Evolutionary conservation across 2,888 invertebrate genomes (phyloP).

Genomic region (Yponomeuta sedellus): DNA sequence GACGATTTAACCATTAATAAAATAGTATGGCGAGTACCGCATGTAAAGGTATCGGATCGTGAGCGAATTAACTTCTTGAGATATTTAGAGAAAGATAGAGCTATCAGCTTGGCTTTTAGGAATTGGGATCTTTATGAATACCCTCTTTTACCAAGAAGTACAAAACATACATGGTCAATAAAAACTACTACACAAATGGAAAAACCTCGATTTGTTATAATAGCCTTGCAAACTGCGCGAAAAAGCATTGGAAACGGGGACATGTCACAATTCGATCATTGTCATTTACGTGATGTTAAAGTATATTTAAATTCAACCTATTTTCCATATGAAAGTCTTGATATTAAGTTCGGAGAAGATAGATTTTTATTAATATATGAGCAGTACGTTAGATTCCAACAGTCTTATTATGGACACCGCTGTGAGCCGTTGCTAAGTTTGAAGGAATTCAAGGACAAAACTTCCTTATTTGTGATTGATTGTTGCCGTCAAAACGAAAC

Average conservation of each 20-base stretch:
- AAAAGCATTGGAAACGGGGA: conserved; percentile 31
- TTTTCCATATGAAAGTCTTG: conserved; percentile 18
- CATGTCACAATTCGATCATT: conserved; percentile 28
- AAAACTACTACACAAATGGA: conserved; percentile 38
- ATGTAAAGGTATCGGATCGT: conserved; percentile 23
- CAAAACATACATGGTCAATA: conserved; percentile 36
- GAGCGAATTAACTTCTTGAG: conserved; percentile 19
- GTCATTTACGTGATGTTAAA: conserved; percentile 21
- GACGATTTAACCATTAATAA: conserved; percentile 20
- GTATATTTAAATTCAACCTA: conserved; percentile 19
- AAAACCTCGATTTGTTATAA: conserved; percentile 42
- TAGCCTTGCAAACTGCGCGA: conserved; percentile 42
- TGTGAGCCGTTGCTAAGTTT: conserved; percentile 19
- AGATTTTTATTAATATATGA: conserved; percentile 18
- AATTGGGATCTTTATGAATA: conserved; percentile 44
- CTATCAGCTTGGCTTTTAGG: conserved; percentile 30
- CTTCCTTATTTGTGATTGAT: conserved; percentile 31
- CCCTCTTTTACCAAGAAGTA: conserved; percentile 35
- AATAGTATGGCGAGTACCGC: conserved; percentile 12
- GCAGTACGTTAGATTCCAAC: conserved; percentile 20
- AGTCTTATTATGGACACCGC: conserved; percentile 19
- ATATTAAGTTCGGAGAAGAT: conserved; percentile 13
- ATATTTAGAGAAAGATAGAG: conserved; percentile 29
- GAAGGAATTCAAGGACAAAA: conserved; percentile 24
- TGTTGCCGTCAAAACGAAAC: conserved; percentile 30